Conservation (phyloP, 2,797 vertebrate genomes). For the Hippocampus kuda region DNA sequence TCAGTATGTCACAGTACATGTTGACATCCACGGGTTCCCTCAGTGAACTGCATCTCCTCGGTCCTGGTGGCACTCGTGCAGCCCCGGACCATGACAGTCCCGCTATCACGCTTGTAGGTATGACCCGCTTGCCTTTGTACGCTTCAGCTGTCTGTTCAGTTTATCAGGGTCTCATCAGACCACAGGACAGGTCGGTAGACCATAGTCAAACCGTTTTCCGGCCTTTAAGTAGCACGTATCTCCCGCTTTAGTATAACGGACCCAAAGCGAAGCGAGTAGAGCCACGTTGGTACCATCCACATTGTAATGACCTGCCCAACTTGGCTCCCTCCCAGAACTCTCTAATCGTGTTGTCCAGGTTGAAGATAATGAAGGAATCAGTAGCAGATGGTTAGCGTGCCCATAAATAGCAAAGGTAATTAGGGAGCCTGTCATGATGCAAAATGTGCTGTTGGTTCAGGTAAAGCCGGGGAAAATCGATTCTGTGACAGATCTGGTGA, state of each 20-base stretch:
- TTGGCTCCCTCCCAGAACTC: conserved; percentile 62
- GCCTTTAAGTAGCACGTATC: conserved; percentile 3
- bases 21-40: no score
- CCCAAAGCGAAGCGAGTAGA: neutral
- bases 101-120: no score
- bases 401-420: conserved; percentile 84
- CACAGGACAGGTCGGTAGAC: neutral
- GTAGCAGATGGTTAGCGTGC: conserved; percentile 70
- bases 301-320: conserved; percentile 69
- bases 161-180: neutral
- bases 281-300: neutral
- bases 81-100: no score
- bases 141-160: no score
- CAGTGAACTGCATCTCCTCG: no score
- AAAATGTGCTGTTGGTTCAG: conserved; percentile 59
- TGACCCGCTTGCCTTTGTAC: no score
- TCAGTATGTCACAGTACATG: no score
- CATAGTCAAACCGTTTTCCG: neutral
- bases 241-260: neutral
- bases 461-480: conserved; percentile 29
- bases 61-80: no score
- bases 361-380: conserved; percentile 87
- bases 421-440: conserved; percentile 77
- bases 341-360: conserved; percentile 84
- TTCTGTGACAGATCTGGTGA: conserved; percentile 43